These are phyloP conservation scores for Hirundo rustica DNA, from an alignment of 2,797 vertebrate genomes.

Conservation along the genomic window DNA sequence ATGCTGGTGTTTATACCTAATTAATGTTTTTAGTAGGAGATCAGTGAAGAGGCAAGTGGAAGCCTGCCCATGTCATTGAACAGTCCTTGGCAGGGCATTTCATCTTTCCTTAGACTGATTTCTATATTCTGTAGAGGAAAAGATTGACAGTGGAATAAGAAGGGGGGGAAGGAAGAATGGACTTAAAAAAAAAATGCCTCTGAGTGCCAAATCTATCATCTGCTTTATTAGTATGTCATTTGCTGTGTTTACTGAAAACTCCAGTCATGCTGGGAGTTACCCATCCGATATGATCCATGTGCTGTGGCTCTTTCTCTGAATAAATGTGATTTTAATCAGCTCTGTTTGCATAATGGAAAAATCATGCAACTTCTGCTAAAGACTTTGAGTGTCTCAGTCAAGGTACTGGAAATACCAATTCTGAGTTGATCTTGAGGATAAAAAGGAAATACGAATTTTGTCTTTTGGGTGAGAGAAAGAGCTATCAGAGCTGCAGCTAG, in stretches of 20 bases:
- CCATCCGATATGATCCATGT: background rate
- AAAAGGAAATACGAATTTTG: background rate
- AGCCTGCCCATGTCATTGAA: conserved; percentile 9
- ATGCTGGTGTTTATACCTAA: background rate
- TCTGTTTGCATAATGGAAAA: background rate
- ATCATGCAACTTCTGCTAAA: background rate
- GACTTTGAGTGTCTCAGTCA: background rate
- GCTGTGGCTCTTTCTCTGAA: background rate
- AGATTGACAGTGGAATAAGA: background rate
- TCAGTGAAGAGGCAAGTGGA: background rate
- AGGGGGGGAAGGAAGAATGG: background rate
- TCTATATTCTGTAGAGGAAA: background rate
- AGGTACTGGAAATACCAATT: background rate
- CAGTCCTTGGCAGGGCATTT: background rate
- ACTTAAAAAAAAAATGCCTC: accelerated
- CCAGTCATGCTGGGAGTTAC: conserved; percentile 1
- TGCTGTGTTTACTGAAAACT: conserved; percentile 36
- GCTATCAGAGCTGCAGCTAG: background rate
- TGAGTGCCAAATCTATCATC: conserved; percentile 2
- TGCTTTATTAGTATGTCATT: conserved; percentile 33
- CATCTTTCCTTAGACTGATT: background rate
- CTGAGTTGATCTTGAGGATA: background rate
- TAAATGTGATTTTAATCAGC: background rate
- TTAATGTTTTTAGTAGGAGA: background rate
- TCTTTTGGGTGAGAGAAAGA: background rate